These are phyloP conservation scores for Lepidocyrtinus sp. DNA, from an alignment of 2,888 invertebrate genomes.

Conservation along the genomic window DNA sequence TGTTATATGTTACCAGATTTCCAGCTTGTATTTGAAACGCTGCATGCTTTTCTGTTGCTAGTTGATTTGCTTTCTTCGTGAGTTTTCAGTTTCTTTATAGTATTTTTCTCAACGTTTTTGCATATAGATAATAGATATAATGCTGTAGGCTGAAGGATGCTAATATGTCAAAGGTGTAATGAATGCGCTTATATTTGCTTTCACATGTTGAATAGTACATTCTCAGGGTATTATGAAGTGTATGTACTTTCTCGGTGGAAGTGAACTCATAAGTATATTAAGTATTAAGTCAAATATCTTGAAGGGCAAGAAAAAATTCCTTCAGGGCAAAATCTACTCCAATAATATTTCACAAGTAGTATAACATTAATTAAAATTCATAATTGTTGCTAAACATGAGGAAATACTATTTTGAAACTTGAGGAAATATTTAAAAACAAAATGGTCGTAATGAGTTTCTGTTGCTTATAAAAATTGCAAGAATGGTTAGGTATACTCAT, in stretches of 20 bases:
- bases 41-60: background rate
- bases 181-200: background rate
- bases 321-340: background rate
- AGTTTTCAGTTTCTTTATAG: background rate
- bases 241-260: too few species aligned
- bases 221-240: too few species aligned
- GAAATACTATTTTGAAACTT: too few species aligned
- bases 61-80: background rate
- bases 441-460: too few species aligned
- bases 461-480: too few species aligned
- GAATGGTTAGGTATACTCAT: background rate
- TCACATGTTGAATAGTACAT: background rate
- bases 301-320: background rate
- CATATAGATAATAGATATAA: background rate
- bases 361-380: too few species aligned
- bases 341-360: too few species aligned
- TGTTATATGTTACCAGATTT: background rate
- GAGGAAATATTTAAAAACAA: too few species aligned
- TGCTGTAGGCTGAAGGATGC: too few species aligned
- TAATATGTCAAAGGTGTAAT: too few species aligned
- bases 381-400: too few species aligned
- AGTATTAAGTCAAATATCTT: background rate
- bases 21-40: background rate
- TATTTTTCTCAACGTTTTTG: background rate
- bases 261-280: too few species aligned